Conservation (phyloP, 2,113 vertebrate genomes). For the Phalacrocorax brasilianus region DNA sequence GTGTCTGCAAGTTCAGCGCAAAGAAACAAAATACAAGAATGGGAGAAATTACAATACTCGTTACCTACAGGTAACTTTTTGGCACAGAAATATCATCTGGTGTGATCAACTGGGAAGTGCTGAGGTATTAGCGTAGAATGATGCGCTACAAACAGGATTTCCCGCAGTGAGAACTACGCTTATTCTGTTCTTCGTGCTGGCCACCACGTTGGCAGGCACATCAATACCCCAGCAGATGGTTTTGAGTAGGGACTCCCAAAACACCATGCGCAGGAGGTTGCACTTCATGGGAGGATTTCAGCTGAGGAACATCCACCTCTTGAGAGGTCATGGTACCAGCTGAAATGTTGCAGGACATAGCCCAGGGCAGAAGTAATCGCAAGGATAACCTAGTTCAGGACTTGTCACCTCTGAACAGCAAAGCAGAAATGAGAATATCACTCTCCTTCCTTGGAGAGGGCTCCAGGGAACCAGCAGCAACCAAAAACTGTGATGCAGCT, state of each 20-base stretch:
- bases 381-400: neutral
- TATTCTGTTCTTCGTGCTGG: neutral
- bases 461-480: neutral
- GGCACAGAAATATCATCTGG: neutral
- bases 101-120: neutral
- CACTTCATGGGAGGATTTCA: neutral
- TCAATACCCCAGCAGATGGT: neutral
- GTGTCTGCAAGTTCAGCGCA: neutral
- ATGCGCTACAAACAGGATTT: neutral
- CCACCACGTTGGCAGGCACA: neutral
- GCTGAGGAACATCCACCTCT: neutral
- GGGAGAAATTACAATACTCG: neutral
- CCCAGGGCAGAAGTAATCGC: neutral
- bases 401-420: neutral
- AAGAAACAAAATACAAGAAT: neutral
- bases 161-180: neutral
- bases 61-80: neutral
- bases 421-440: neutral
- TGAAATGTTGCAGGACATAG: neutral
- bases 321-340: neutral
- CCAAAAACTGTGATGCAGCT: neutral
- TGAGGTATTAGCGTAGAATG: neutral
- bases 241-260: neutral
- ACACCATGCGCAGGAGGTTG: neutral
- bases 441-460: neutral